Conservation (phyloP, 1,140 invertebrate genomes). For the Drosophila lacteicornis region DNA sequence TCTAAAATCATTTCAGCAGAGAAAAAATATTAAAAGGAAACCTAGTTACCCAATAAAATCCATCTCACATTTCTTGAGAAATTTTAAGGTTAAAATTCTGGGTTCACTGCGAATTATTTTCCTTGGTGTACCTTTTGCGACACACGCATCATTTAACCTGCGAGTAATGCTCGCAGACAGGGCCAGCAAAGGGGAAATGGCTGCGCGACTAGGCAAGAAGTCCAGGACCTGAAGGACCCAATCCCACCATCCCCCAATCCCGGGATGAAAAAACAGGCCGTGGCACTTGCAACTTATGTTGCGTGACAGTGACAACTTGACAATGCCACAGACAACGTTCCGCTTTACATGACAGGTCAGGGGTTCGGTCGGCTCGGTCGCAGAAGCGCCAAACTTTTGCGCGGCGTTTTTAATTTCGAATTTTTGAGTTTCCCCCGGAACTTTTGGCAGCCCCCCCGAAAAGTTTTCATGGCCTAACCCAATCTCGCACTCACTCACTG, state of each 20-base stretch:
- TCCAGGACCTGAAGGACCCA: slow-evolving; percentile 9
- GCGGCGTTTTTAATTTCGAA: slow-evolving; percentile 78
- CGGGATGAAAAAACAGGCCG: slow-evolving; percentile 5
- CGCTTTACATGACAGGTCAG: slow-evolving; percentile 54
- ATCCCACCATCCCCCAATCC: neutral
- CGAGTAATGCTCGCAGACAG: slow-evolving; percentile 36
- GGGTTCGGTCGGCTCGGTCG: slow-evolving; percentile 2
- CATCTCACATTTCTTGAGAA: neutral
- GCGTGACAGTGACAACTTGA: slow-evolving; percentile 83
- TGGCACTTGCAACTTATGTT: slow-evolving; percentile 78
- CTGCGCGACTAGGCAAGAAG: slow-evolving; percentile 23
- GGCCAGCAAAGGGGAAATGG: slow-evolving; percentile 24
- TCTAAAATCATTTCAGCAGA: too few relatives aligned
- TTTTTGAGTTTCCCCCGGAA: slow-evolving; percentile 67
- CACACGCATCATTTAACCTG: slow-evolving; percentile 81
- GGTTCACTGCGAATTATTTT: neutral
- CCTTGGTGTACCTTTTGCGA: slow-evolving; percentile 26
- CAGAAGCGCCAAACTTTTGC: slow-evolving; percentile 57
- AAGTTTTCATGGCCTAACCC: slow-evolving; percentile 55
- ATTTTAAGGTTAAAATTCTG: too few relatives aligned
- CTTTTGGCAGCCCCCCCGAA: slow-evolving; percentile 34
- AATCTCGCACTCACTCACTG: slow-evolving; percentile 12
- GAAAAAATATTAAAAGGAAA: neutral
- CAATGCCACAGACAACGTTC: slow-evolving; percentile 79
- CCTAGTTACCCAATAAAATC: neutral